Evolutionary conservation across 2,888 invertebrate genomes (phyloP), one percentile per base, ranked within the genome.

Genomic region (Anthrax anthrax): DNA sequence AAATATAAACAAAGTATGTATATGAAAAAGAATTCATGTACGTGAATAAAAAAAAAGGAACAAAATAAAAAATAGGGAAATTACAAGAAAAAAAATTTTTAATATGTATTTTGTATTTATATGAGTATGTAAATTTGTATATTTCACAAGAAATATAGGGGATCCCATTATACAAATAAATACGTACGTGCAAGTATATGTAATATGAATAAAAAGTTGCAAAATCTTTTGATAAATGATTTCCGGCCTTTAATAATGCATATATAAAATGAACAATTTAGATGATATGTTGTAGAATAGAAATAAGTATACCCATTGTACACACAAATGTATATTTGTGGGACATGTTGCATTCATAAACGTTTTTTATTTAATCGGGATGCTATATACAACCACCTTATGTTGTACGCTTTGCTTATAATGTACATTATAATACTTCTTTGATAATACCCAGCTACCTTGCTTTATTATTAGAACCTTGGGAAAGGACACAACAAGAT

Each of bases 181-280:
- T 23, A 23, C 4, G 8, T 23, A 23, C 8, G 23, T 23, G 5
- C 8, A 23, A 6, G 8, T n/a, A 12, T 40, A 18, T 23, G 40
- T 13, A 42, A 42, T 32, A 27, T 17, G 34, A 19, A 23, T 23
- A 6, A 23, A 23, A 23, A 32, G 1, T 12, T 32, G 37, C 9
- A 29, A 44, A 43, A 19, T 32, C 17, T 44, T 17, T 16, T 44
- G 44, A 39, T 39, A 38, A 44, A 44, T 39, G 27, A 32, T 38
- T 44, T 44, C 44, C 44, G 43, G 27, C 43, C 42, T 18, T 18
- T 18, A 34, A 34, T 13, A 29, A 6, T 42, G 4, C n/a, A 32
- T 6, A 18, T 14, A 19, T 12, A 39, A n/a, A n/a, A 6, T 17
- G 8, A 27, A 27, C 23, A 27, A 9, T 27, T 2, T 27, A 5